Base-by-base conservation (phyloP, 2,888 invertebrate genomes). In the Torymus tubicola region DNA sequence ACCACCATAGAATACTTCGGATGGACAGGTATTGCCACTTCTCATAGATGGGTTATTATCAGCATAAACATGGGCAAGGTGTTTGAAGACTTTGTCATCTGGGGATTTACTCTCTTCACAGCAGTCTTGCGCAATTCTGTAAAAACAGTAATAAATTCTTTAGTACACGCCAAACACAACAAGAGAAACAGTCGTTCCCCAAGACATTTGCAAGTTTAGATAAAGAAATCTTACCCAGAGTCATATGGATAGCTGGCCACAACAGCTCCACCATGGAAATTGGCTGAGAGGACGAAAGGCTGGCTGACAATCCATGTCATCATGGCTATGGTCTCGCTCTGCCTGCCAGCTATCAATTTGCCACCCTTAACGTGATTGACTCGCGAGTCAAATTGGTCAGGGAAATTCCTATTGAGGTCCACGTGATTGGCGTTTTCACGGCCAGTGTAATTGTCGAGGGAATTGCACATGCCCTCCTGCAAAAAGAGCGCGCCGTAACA, bases 171-270 rank as follows among this genome's bases (percentile, higher is more conserved):
- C 31, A 2, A 0, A 3, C 31, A 3, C 31, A 31, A 31, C 31
- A 31, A 31, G 3, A 2, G 31, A 31, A 31, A 31, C 31, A 31
- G 31, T 31, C 5, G 31, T 31, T 31, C 31, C 5, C 5, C 3
- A 31, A 31, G 31, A 31, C 31, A 31, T 31, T 31, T 31, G 1
- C 31, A 1, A 31, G 31, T 5, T 2, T 3, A 31, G 5, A 21
- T 21, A 31, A 31, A 31, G 31, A 3, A 31, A 31, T 31, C 31
- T 31, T 92, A 96, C 96, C 93, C 93, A 16, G 95, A 95, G 90
- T 97, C 99, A 88, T 94, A 99, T 0, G 99, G 99, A 91, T 99
- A 99, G 90, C 99, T 99, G 72, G 98, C 99, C 1, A 99, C 99
- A 0, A 99, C 93, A 55, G 99, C 97, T 2, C 98, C 98, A n/a